Base-by-base conservation (phyloP, 2,797 vertebrate genomes). In the Taeniopygia guttata region DNA sequence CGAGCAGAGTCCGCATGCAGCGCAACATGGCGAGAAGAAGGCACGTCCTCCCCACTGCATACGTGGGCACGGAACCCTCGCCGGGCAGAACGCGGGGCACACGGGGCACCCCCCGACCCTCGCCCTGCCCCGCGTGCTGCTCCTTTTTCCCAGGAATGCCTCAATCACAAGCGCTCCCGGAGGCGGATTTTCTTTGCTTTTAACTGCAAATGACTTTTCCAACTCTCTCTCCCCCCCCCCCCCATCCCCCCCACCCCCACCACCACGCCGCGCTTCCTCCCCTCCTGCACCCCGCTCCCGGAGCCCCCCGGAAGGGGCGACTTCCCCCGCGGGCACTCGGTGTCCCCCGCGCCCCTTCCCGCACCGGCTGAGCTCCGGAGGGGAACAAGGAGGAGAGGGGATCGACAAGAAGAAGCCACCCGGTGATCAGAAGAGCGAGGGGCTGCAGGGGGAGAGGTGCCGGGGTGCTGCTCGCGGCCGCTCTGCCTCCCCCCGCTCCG, bases 31-130 rank as follows among this genome's bases (percentile, higher is more conserved):
- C 99, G 98, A 91, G 59, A 42, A 90, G 62, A 25, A 79, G 91
- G 95, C 97, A 97, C 97, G 98, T 98, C 96, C 96, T 95, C 98
- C 96, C 97, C 96, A 74, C 98, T 97, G 99, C 98, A 98, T 99
- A 99, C 99, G 99, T 99, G 98, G 99, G 98, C 99, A 98, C 91
- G 97, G 98, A 98, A 97, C 93, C 98, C 97, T 98, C 92, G 40
- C 84, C 49, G 73, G 75, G 96, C 95, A 94, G 76, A 94, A 73
- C 64, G 56, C 10, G 70, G 86, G 88, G 95, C 58, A 46, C 88
- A 89, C 32, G 5, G 56, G 14, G 45, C 42, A 66, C 56, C 84
- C 91, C 64, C 26, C 15, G 49, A 51, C 59, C 75, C 64, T 85
- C 51, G 7, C 74, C 66, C 36, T 42, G 86, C 73, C 88, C 91